Base-by-base conservation (phyloP, 2,113 vertebrate genomes). In the Chaetura pelagica region DNA sequence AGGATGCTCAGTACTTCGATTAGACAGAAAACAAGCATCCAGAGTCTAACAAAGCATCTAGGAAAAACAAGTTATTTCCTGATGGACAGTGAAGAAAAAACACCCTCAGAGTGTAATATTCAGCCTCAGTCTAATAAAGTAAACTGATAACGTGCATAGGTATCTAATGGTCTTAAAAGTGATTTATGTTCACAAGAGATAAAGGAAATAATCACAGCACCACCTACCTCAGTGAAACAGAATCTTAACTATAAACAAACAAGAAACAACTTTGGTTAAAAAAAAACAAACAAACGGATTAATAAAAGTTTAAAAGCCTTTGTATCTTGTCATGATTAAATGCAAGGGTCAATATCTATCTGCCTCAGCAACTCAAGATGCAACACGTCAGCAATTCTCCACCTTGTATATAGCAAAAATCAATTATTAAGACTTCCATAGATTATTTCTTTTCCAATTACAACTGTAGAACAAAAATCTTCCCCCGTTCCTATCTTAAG, bases 11-110 rank as follows among this genome's bases (percentile, higher is more conserved):
- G 44, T 54, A 74, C 84, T 87, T 75, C 67, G 64, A 83, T 87
- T 90, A 90, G 68, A 77, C 35, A 72, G 38, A 64, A 93, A 87
- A 77, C 57, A 89, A 94, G 52, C 84, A 93, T 14, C 34, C 63
- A 91, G 72, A 61, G 46, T 24, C 68, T 82, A 58, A 94, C 72
- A 69, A 81, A 89, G 80, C 86, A 75, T 58, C 73, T 76, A n/a
- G 14, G 44, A 90, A 84, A 94, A 75, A 30, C 38, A 13, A 84
- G 54, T 79, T 76, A 84, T 34, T 93, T 94, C 52, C 83, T 69
- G 42, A 44, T 23, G 42, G 69, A 68, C 54, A 85, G 9, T 15
- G 32, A 79, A 72, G 29, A 80, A 58, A 38, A 21, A 34, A n/a
- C 16, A n/a, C 16, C 27, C 34, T 18, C 2, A 1, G 84, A 87